phyloP scores from a whole-genome alignment of 1,140 invertebrate genomes.

The Vanessa atalanta region DNA sequence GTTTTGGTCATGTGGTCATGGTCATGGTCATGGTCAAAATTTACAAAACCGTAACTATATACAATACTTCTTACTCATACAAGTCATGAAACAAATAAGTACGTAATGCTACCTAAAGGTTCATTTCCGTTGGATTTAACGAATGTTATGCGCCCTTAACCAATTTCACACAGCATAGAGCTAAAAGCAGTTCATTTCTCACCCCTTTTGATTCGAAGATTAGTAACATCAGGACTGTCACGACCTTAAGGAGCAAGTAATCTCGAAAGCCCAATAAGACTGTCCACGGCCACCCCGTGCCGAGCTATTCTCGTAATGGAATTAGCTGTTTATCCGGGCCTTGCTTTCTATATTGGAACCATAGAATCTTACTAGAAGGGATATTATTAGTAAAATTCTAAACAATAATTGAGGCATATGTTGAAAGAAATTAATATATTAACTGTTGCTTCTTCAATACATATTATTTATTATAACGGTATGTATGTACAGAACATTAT shows the following conservation, averaged over 20 bases:
- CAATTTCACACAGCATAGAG: not conserved
- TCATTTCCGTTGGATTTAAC: not conserved
- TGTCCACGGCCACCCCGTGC: constrained; percentile 34
- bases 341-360: constrained; percentile 40
- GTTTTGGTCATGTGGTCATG: no score
- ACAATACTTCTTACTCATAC: no score
- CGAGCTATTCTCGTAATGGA: constrained; percentile 58
- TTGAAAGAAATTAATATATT: no score
- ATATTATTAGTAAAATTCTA: not conserved
- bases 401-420: no score
- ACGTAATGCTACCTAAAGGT: no score
- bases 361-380: constrained; percentile 35
- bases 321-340: constrained; percentile 59
- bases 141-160: not conserved
- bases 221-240: constrained; percentile 17
- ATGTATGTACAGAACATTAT: no score
- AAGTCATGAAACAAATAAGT: no score
- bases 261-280: constrained; percentile 38
- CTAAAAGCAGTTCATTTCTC: constrained; percentile 20
- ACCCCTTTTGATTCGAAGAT: constrained; percentile 28
- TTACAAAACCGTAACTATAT: no score
- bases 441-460: no score
- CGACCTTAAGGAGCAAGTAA: constrained; percentile 37
- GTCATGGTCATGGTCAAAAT: no score
- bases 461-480: no score